A percentile compares a stretch with the other conserved stretches of the same genome.
phyloP scores from a whole-genome alignment of 2,888 invertebrate genomes.

The Vanessa cardui region DNA sequence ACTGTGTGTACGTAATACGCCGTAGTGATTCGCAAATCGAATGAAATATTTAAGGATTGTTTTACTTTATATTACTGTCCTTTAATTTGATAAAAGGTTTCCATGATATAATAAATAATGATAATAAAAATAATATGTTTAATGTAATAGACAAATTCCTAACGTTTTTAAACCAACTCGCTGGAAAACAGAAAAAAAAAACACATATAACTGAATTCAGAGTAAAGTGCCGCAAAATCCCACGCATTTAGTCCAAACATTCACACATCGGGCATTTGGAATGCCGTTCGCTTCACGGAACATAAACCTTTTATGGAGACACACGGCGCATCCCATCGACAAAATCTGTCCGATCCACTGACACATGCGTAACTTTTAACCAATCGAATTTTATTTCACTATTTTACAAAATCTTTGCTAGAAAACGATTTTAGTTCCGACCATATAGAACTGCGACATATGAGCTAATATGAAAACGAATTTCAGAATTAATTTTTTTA shows the following conservation, averaged over 20 bases:
- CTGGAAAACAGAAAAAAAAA: neutral
- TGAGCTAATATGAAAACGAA: neutral
- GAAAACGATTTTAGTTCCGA: neutral
- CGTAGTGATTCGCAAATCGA: too few relatives aligned
- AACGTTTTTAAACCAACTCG: neutral
- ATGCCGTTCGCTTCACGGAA: constrained; percentile 64
- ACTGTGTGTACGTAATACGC: too few relatives aligned
- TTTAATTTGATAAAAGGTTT: too few relatives aligned
- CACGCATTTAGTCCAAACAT: constrained; percentile 35
- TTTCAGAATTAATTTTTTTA: too few relatives aligned
- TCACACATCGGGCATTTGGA: constrained; percentile 45
- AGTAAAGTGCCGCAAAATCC: constrained; percentile 6
- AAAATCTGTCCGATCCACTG: constrained; percentile 19
- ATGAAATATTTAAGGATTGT: too few relatives aligned
- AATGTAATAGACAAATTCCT: neutral
- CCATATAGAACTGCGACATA: neutral
- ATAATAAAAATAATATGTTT: too few relatives aligned
- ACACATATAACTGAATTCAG: neutral
- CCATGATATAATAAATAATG: too few relatives aligned
- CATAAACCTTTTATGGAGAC: constrained; percentile 74
- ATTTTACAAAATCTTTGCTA: neutral
- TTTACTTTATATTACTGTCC: too few relatives aligned
- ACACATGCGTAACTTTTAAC: constrained; percentile 14
- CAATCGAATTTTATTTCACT: constrained; percentile 7
- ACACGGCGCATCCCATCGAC: constrained; percentile 46